These are phyloP conservation scores for Cataglyphis cursor DNA, from an alignment of 2,888 invertebrate genomes.

Conservation along the genomic window DNA sequence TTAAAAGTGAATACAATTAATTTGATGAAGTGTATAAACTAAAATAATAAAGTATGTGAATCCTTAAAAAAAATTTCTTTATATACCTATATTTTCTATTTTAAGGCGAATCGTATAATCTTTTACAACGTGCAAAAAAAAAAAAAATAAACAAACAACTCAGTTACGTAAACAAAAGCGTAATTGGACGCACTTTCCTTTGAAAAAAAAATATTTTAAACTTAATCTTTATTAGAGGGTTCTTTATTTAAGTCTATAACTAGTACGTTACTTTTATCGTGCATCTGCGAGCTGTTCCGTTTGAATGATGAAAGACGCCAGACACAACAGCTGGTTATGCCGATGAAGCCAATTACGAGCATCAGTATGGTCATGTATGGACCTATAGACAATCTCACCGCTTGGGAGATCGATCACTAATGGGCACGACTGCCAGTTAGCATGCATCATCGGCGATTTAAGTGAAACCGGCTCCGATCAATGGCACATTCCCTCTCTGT, in stretches of 20 bases:
- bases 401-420: slow-evolving; percentile 50
- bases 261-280: slow-evolving; percentile 20
- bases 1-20: not conserved
- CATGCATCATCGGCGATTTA: slow-evolving; percentile 68
- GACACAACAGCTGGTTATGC: slow-evolving; percentile 51
- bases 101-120: not conserved
- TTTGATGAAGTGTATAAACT: not conserved
- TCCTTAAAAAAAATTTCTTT: not conserved
- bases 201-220: not conserved
- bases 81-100: not conserved
- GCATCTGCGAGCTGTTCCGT: slow-evolving; percentile 35
- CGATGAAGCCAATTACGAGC: slow-evolving; percentile 51
- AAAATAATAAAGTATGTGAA: not conserved
- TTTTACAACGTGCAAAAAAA: too few species aligned
- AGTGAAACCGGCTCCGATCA: slow-evolving; percentile 64
- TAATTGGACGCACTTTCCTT: not conserved
- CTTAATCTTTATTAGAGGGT: not conserved
- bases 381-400: slow-evolving; percentile 51
- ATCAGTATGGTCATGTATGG: slow-evolving; percentile 38
- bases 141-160: not conserved
- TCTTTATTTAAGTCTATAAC: not conserved
- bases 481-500: slow-evolving; percentile 45
- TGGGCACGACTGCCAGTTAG: slow-evolving; percentile 55
- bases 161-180: not conserved
- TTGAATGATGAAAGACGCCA: slow-evolving; percentile 52